Evolutionary conservation across 2,113 vertebrate species (phyloP), one percentile per base, ranked within the genome.

Genomic region (Calidris pugnax): DNA sequence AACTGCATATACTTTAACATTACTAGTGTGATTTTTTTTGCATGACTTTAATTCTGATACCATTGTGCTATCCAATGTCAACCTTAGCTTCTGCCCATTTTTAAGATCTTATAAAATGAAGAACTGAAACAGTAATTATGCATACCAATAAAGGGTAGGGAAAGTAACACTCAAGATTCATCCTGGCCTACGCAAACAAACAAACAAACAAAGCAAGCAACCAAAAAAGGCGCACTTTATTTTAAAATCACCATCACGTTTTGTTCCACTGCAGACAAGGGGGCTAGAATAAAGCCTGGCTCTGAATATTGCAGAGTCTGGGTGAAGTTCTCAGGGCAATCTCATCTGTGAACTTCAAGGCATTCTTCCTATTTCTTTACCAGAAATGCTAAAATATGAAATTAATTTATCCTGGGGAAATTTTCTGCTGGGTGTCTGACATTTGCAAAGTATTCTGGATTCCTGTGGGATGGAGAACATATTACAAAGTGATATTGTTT

Each of bases 301-400:
- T 74, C 48, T 77, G 7, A 33, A 14, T 30, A 62, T 27, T 50
- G 12, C 20, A 47, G 48, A 67, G 14, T 47, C 12, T 64, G 26
- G 1, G 3, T 71, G 43, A 28, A 82, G 3, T 68, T 78, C 64
- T 85, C 23, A 82, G 17, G 13, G 9, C 37, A 68, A 71, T 53
- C 28, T 87, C 11, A 67, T 22, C 48, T 51, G 11, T 57, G 57
- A 75, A 66, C 27, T 85, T 78, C 8, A 32, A 72, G 48, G 10
- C 15, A 48, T 45, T 17, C 13, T 79, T 94, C 20, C 10, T 67
- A 21, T 68, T 79, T 92, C 77, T 90, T 68, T 56, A 60, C 51
- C 16, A 94, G 19, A 59, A 94, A 73, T 57, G 12, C 3, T 91
- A 87, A 91, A 77, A 43, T 80, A 48, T 51, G 15, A 59, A 89